Conservation (phyloP, 2,888 invertebrate genomes). For the Eledona agricola region DNA sequence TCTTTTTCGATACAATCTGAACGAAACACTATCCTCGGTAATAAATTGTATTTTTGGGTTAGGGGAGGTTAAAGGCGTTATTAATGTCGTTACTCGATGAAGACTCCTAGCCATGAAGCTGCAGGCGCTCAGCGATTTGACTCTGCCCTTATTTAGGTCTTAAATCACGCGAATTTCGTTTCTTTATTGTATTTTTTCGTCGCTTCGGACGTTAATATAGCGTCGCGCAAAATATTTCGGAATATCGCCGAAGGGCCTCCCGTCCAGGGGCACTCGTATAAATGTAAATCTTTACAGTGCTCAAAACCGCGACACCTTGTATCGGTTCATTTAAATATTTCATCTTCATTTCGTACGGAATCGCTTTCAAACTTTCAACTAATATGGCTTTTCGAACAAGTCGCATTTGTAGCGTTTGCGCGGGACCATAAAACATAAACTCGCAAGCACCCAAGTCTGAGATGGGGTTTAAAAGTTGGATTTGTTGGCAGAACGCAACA, state of each 20-base stretch:
- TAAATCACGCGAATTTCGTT: conserved; percentile 21
- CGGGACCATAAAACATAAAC: conserved; percentile 32
- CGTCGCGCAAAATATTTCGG: conserved; percentile 27
- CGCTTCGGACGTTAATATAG: conserved; percentile 27
- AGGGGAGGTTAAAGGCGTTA: too few relatives aligned
- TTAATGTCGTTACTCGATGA: conserved; percentile 11
- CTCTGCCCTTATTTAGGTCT: conserved; percentile 19
- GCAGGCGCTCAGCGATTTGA: conserved; percentile 12
- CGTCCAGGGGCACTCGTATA: conserved; percentile 39
- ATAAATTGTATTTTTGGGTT: too few relatives aligned
- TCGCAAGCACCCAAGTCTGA: conserved; percentile 8
- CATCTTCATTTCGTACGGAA: conserved; percentile 47
- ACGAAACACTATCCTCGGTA: too few relatives aligned
- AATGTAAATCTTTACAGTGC: conserved; percentile 40
- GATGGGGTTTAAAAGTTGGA: conserved; percentile 2
- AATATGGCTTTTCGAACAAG: conserved; percentile 48
- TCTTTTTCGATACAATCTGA: too few relatives aligned
- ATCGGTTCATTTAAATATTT: conserved; percentile 51
- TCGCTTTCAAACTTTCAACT: conserved; percentile 47
- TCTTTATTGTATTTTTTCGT: conserved; percentile 10
- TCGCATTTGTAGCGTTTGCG: conserved; percentile 44
- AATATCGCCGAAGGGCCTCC: conserved; percentile 27
- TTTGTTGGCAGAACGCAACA: background rate
- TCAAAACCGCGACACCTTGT: conserved; percentile 44
- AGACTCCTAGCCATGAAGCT: conserved; percentile 4